Conservation (phyloP, 2,113 vertebrate species). For the Gambusia affinis region DNA sequence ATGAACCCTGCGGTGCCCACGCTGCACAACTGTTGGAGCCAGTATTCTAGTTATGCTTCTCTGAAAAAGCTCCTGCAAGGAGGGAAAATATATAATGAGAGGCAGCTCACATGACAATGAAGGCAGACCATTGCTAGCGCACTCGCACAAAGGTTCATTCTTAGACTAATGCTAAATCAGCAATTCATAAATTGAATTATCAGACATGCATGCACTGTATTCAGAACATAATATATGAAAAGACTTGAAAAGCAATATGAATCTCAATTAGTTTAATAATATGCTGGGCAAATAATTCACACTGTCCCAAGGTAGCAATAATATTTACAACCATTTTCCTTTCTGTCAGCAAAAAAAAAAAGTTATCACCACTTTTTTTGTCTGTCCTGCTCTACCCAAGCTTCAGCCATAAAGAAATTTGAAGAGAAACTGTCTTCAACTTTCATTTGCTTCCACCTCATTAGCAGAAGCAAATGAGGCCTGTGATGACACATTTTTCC, state of each 20-base stretch:
- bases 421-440: neutral
- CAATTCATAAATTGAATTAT: neutral
- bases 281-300: neutral
- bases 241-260: neutral
- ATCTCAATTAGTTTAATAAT: neutral
- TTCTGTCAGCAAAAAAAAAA: neutral
- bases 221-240: neutral
- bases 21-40: conserved; percentile 77
- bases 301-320: neutral
- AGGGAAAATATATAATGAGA: conserved; percentile 61
- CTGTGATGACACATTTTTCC: neutral
- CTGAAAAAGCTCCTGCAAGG: conserved; percentile 81
- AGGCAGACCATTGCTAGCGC: conserved; percentile 8
- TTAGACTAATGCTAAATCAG: neutral
- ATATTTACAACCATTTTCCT: neutral
- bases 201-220: neutral
- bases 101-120: conserved; percentile 35
- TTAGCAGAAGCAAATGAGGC: too few species aligned
- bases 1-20: conserved; percentile 71
- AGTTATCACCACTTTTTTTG: neutral
- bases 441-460: too few species aligned
- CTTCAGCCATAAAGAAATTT: neutral
- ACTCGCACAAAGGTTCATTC: conserved; percentile 2
- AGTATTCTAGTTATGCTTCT: conserved; percentile 78
- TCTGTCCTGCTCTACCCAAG: neutral